phyloP scores from a whole-genome alignment of 2,888 invertebrate species.

The Choristoneura rosaceana region DNA sequence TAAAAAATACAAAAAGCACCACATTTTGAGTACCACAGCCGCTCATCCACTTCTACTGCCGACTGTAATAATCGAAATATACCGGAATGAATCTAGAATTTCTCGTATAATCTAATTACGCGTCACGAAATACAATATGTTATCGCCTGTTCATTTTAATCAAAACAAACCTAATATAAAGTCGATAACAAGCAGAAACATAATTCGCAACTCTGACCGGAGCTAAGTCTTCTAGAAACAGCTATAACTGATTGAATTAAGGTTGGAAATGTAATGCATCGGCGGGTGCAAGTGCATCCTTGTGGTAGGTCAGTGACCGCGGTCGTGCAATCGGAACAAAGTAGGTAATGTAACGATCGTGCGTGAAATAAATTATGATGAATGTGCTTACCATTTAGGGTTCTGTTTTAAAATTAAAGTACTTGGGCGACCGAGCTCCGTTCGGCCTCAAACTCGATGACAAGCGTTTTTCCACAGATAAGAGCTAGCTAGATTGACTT shows the following conservation, averaged over 20 bases:
- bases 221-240: background rate
- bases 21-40: too few relatives aligned
- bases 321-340: constrained; percentile 48
- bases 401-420: background rate
- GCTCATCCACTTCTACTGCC: too few relatives aligned
- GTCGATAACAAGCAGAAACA: constrained; percentile 9
- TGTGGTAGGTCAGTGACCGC: constrained; percentile 68
- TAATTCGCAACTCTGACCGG: background rate
- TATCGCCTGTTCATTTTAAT: background rate
- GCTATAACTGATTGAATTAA: background rate
- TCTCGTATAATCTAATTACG: too few relatives aligned
- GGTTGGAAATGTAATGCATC: background rate
- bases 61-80: too few relatives aligned
- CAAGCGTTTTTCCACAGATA: too few relatives aligned
- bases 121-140: background rate
- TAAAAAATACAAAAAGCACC: too few relatives aligned
- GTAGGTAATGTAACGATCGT: constrained; percentile 17
- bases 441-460: too few relatives aligned
- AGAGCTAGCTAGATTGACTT: too few relatives aligned
- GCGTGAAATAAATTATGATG: constrained; percentile 38
- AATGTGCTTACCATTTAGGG: constrained; percentile 6
- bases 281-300: constrained; percentile 53
- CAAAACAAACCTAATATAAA: background rate
- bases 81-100: too few relatives aligned
- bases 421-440: too few relatives aligned